Base-by-base conservation (phyloP, 2,113 vertebrate species). In the Corvus moneduloides region DNA sequence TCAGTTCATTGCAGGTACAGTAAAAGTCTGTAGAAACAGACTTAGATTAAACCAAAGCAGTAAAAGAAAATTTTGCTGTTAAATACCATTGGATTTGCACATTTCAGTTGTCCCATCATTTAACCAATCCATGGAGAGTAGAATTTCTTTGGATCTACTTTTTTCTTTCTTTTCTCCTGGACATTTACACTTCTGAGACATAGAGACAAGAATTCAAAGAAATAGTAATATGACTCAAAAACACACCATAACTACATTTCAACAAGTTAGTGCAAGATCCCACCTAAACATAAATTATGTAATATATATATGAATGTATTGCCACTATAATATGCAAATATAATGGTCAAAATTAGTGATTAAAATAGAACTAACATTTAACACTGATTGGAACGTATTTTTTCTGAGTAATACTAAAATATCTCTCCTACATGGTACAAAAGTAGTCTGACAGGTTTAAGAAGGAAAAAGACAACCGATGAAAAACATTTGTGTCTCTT, bases 171-270 rank as follows among this genome's bases (percentile, higher is more conserved):
- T 85, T 66, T 35, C 9, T 54, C 51, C 16, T 37, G 33, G 11
- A 58, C 9, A 66, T 33, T 82, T 58, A 68, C 3, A n/a, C 10
- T 75, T 67, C 37, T 89, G 15, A 79, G 48, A 71, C 62, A 13
- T 3, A 43, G 13, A 64, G 26, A 54, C 14, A 75, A 76, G 20
- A 46, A 30, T 67, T 78, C 11, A 37, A 54, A 80, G 16, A 83
- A 89, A 90, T 17, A 55, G 16, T 32, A 64, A 24, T 19, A 39
- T 44, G 16, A 54, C 35, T 89, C 35, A 62, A 61, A 93, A 82
- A 0, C 4, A 44, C 14, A 23, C 4, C 3, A 2, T 11, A 85
- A 27, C 13, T 75, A n/a, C 5, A n/a, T 24, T 74, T 85, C 66
- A 32, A 21, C 18, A 39, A 30, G 22, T 32, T 73, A 54, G 26